phyloP scores from a whole-genome alignment of 2,888 invertebrate genomes.

The Anarsia innoxiella region DNA sequence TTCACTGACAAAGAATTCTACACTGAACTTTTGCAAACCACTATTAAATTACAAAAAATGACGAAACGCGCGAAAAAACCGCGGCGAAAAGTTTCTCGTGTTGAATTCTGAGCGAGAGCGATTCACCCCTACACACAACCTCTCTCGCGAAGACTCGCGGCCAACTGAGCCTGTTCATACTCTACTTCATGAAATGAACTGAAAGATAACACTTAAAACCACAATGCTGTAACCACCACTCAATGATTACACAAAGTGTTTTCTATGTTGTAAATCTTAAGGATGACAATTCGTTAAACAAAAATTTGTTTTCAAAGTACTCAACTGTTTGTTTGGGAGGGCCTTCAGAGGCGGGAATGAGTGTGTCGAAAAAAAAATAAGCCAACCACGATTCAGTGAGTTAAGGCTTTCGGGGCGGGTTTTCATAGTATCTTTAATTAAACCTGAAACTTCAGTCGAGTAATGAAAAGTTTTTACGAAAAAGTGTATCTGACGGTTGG shows the following conservation, averaged over 20 bases:
- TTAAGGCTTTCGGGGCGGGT: constrained; percentile 70
- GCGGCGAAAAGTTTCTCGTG: constrained; percentile 66
- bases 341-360: constrained; percentile 74
- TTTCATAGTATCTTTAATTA: constrained; percentile 71
- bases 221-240: constrained; percentile 33
- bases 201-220: constrained; percentile 36
- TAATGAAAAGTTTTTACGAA: constrained; percentile 56
- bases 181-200: constrained; percentile 71
- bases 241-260: not conserved
- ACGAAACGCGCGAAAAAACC: too few species aligned
- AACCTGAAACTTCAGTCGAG: constrained; percentile 52
- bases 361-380: constrained; percentile 71
- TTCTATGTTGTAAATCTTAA: not conserved
- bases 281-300: not conserved
- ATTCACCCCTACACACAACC: constrained; percentile 29
- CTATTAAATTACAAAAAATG: too few species aligned
- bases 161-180: constrained; percentile 61
- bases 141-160: constrained; percentile 66
- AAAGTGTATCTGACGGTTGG: constrained; percentile 28
- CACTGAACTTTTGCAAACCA: too few species aligned
- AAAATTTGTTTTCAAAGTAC: constrained; percentile 66
- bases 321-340: constrained; percentile 73
- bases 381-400: constrained; percentile 73
- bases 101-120: constrained; percentile 17
- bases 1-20: too few species aligned